Conservation (phyloP, 2,113 vertebrate species). For the Chaenocephalus aceratus region DNA sequence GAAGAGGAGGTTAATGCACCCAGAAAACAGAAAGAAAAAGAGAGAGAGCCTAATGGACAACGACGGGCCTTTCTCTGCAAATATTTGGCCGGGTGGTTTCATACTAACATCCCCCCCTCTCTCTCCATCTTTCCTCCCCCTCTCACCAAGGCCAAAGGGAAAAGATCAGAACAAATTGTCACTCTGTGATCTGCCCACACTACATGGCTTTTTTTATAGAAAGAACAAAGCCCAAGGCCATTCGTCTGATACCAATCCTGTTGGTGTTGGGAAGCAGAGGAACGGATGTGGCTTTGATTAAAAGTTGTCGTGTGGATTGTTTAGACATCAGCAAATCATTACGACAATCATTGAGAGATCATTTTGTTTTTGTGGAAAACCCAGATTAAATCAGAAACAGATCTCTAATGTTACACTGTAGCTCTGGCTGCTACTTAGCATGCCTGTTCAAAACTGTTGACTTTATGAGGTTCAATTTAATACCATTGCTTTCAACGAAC, state of each 20-base stretch:
- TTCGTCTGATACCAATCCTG: constrained; percentile 10
- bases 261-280: neutral
- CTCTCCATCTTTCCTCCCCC: constrained; percentile 16
- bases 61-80: constrained; percentile 63
- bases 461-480: too few relatives aligned
- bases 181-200: constrained; percentile 50
- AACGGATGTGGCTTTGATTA: neutral
- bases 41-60: constrained; percentile 63
- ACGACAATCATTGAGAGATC: neutral
- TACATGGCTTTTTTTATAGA: constrained; percentile 31
- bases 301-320: neutral
- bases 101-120: constrained; percentile 46
- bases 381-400: too few relatives aligned
- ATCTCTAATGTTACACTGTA: too few relatives aligned
- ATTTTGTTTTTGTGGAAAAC: too few relatives aligned
- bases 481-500: too few relatives aligned
- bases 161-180: constrained; percentile 65
- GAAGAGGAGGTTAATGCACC: constrained; percentile 67
- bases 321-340: neutral
- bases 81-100: constrained; percentile 61
- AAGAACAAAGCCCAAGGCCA: constrained; percentile 26
- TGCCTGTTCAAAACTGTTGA: too few relatives aligned
- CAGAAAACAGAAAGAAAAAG: constrained; percentile 58
- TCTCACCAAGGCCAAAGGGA: constrained; percentile 35
- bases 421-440: too few relatives aligned